Evolutionary conservation across 2,113 vertebrate genomes (phyloP), one percentile per base, ranked within the genome.

Genomic region (Tonatia bakeri): DNA sequence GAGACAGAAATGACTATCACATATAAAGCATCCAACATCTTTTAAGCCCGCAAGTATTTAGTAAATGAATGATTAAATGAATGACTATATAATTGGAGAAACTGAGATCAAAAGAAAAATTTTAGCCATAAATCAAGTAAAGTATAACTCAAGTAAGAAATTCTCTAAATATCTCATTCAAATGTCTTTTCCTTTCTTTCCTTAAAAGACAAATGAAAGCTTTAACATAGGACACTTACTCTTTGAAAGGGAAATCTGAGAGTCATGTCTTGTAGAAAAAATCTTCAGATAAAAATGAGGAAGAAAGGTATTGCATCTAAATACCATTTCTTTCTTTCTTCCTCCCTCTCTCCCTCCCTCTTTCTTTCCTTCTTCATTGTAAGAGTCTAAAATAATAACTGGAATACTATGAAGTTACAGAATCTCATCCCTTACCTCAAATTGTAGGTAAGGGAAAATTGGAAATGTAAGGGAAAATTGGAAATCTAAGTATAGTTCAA

Each of bases 151-250:
- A 80, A n/a, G 47, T 87, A 65, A 73, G 61, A 86, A 94, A 82
- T 92, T 40, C 43, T 69, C 38, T 36, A 69, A 86, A 70, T 17
- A 43, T 79, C 24, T 84, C 50, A 70, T 90, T 90, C 56, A 87
- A 92, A 86, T 79, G 69, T 59, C 9, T 59, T 80, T 95, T 91
- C 36, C 65, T 87, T 83, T 86, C 10, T 87, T 96, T 90, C 16
- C 80, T 54, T 91, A 86, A 72, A 94, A 86, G 52, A 56, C 36
- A 89, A 88, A 73, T 31, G 6, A 96, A 93, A 87, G 3, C 2
- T 61, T 92, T 88, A 50, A 52, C 65, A 85, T 3, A 69, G n/a
- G 69, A 79, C n/a, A 59, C 43, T 94, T 80, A 69, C 19, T 90
- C 47, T 69, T 93, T 85, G 24, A 79, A 92, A 81, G 31, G 26